Base-by-base conservation (phyloP, 1,140 invertebrate species). In the Globodera ellingtonae region DNA sequence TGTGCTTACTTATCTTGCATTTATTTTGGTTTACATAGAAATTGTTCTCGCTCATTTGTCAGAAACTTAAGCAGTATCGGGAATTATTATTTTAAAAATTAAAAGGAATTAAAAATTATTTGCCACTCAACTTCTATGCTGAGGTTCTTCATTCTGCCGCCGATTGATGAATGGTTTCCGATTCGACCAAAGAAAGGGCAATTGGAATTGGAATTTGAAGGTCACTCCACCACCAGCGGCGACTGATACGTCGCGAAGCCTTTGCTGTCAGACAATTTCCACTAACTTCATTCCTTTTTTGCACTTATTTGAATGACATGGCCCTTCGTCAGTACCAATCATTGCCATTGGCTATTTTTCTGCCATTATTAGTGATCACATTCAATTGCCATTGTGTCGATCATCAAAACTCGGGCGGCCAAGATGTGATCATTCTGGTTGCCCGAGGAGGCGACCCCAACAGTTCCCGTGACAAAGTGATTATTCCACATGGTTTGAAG, bases 371-470 rank as follows among this genome's bases (percentile, higher is more conserved):
- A 24, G 5, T 70, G 35, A 6, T 15, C 46, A 9, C 6, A 35
- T 44, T 18, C 67, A 6, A 15, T 44, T 70, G 67, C 67, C 35
- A 35, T 70, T 44, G 35, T 70, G 67, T 13, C 46, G 67, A 70
- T 69, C 35, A 10, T 44, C 67, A 70, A 70, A 6, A 44, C 8
- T 24, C 18, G 67, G 75, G 81, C 0, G 79, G 72, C 4, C 65
- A 81, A 44, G 82, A 84, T 56, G 75, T 82, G 4, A 59, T 87
- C 71, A 80, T 87, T 56, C 76, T 87, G n/a, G 88, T 87, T 6
- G 82, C 86, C 18, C 87, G 81, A 52, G 86, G 86, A 52, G 84
- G 85, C 65, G 85, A 87, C 59, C 87, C 85, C n/a, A 59, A 87
- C 35, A 77, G 76, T 50, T 69, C 81, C n/a, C 80, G 73, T 69